These are phyloP conservation scores for Epistrophe eligans DNA, from an alignment of 2,888 invertebrate genomes.

Conservation along the genomic window DNA sequence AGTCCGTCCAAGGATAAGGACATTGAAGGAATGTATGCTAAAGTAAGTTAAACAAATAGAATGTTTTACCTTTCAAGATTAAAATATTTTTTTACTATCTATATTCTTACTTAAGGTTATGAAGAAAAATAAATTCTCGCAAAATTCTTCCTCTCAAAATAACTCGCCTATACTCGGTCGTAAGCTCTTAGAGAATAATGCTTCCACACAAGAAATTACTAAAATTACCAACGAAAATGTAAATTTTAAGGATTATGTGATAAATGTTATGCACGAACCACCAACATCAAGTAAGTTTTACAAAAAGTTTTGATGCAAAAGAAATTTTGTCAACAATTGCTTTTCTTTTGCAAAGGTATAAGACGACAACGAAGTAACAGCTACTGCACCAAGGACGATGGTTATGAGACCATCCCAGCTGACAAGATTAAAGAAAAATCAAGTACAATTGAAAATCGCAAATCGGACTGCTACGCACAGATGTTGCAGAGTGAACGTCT, in stretches of 20 bases:
- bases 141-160: constrained; percentile 81
- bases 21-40: constrained; percentile 95
- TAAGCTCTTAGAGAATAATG: constrained; percentile 78
- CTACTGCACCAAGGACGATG: constrained; percentile 85
- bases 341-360: constrained; percentile 80
- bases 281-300: constrained; percentile 83
- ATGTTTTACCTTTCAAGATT: background rate
- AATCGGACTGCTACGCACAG: constrained; percentile 83
- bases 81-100: background rate
- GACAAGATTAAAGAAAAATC: constrained; percentile 78
- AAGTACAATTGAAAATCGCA: constrained; percentile 81
- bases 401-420: constrained; percentile 86
- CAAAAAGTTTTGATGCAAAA: constrained; percentile 79
- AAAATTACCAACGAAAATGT: constrained; percentile 65
- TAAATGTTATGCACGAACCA: constrained; percentile 75
- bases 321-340: constrained; percentile 78
- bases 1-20: constrained; percentile 87
- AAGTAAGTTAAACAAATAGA: constrained; percentile 85
- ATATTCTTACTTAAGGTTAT: constrained; percentile 80
- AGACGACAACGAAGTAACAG: constrained; percentile 83
- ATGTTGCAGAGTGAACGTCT: constrained; percentile 82
- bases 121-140: constrained; percentile 83
- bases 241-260: constrained; percentile 73
- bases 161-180: constrained; percentile 81
- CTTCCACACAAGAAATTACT: constrained; percentile 67